These are phyloP conservation scores for Scolopax mira DNA, from an alignment of 2,113 vertebrate species.

Conservation along the genomic window DNA sequence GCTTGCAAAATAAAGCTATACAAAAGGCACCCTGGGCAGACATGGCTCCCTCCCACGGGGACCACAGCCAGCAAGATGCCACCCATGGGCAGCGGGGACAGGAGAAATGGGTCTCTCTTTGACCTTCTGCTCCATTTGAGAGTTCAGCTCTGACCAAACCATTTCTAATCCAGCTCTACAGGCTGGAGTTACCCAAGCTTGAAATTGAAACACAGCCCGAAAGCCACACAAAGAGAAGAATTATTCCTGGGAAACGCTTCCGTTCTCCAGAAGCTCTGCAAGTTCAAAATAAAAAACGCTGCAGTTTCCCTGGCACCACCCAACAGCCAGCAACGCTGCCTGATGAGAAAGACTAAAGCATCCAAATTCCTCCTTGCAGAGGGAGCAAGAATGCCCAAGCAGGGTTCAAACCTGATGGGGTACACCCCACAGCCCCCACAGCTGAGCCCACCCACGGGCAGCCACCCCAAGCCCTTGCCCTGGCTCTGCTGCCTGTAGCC, in stretches of 20 bases:
- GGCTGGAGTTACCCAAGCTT: not conserved
- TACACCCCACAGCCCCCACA: not conserved
- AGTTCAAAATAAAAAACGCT: not conserved
- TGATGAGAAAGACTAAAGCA: rapidly evolving
- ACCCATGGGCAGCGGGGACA: not conserved
- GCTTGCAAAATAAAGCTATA: not conserved
- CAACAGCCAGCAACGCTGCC: rapidly evolving
- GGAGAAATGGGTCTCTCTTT: not conserved
- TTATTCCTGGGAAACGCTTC: not conserved
- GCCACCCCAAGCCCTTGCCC: rapidly evolving
- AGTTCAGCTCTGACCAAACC: not conserved
- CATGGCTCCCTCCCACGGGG: not conserved
- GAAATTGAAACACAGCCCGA: not conserved
- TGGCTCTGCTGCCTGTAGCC: not conserved
- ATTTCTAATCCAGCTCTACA: not conserved
- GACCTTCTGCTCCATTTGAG: not conserved
- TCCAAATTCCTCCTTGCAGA: not conserved
- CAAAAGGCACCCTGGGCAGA: rapidly evolving
- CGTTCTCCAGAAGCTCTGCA: not conserved
- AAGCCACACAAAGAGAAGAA: not conserved
- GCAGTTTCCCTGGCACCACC: not conserved
- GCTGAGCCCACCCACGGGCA: not conserved
- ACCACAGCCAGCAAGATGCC: not conserved
- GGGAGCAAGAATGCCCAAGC: rapidly evolving
- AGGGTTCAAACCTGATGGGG: not conserved